Evolutionary conservation across 30 jellyfish, hydroid and myxozoan species (phyloP).

Genomic region (Chrysaora quinquecirrha): DNA sequence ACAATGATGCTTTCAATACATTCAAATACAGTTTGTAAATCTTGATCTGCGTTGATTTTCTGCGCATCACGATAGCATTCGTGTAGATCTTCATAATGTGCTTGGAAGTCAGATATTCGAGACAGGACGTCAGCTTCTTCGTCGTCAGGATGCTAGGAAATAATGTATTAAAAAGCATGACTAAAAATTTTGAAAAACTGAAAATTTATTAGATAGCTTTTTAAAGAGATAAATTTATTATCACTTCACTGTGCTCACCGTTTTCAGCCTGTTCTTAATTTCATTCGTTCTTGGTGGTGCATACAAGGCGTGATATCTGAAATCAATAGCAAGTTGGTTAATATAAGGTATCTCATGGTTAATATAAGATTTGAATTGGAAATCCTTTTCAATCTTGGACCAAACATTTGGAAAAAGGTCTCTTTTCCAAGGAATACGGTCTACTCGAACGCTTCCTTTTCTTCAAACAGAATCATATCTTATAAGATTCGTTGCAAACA

Average conservation of each 20-base stretch:
- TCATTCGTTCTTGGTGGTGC: constrained; percentile 89
- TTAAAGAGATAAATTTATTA: no score
- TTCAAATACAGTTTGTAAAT: constrained; percentile 94
- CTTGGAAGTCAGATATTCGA: constrained; percentile 76
- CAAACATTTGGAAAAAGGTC: no score
- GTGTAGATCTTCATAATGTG: constrained; percentile 74
- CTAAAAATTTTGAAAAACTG: no score
- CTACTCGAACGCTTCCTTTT: no score
- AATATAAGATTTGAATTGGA: no score
- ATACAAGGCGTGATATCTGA: constrained; percentile 89
- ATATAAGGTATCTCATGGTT: no score
- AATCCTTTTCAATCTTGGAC: no score
- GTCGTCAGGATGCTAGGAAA: constrained; percentile 93
- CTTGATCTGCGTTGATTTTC: constrained; percentile 93
- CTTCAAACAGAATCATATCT: no score
- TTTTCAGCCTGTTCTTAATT: constrained; percentile 77
- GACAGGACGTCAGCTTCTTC: constrained; percentile 77
- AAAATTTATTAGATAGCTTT: no score
- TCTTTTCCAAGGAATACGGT: no score
- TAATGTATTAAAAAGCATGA: neutral
- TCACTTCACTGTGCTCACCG: constrained; percentile 67
- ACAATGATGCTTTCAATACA: constrained; percentile 88
- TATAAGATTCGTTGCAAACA: no score
- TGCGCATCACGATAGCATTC: constrained; percentile 75
- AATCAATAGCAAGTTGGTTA: no score